Conservation (phyloP, 2,113 vertebrate species). For the Onychostoma macrolepis region DNA sequence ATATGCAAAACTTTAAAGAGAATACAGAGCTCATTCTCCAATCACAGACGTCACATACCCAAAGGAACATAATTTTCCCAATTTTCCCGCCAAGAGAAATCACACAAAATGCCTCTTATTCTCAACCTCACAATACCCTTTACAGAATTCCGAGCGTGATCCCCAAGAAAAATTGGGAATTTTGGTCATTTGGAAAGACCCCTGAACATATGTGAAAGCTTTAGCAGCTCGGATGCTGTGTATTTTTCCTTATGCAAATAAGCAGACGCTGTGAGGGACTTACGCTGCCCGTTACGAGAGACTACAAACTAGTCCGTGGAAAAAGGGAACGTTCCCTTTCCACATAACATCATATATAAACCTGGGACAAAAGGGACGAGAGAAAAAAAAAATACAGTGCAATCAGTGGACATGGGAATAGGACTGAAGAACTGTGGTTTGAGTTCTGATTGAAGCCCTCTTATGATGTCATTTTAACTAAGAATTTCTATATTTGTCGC, state of each 20-base stretch:
- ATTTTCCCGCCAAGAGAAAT: not conserved
- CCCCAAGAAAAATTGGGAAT: not conserved
- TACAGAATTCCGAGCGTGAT: slow-evolving; percentile 9
- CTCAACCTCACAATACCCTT: not conserved
- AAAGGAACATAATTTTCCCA: not conserved
- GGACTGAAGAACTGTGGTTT: not conserved
- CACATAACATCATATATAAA: not conserved
- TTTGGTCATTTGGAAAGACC: slow-evolving; percentile 30
- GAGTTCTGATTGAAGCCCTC: slow-evolving; percentile 31
- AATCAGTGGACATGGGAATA: not conserved
- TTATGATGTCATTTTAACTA: slow-evolving; percentile 50
- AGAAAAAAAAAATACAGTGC: not conserved
- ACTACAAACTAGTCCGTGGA: not conserved
- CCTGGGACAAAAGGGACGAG: slow-evolving; percentile 1
- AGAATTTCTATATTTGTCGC: slow-evolving; percentile 42
- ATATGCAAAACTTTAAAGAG: slow-evolving; percentile 65
- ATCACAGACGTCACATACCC: not conserved
- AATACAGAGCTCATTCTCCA: slow-evolving; percentile 36
- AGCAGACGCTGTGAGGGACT: not conserved
- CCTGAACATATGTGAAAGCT: slow-evolving; percentile 45
- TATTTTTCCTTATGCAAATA: slow-evolving; percentile 36
- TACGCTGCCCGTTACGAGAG: not conserved
- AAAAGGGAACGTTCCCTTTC: not conserved
- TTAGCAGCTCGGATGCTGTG: slow-evolving; percentile 18
- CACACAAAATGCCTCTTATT: not conserved